phyloP scores from a whole-genome alignment of 2,888 invertebrate genomes.

The Dynastes grantii region DNA sequence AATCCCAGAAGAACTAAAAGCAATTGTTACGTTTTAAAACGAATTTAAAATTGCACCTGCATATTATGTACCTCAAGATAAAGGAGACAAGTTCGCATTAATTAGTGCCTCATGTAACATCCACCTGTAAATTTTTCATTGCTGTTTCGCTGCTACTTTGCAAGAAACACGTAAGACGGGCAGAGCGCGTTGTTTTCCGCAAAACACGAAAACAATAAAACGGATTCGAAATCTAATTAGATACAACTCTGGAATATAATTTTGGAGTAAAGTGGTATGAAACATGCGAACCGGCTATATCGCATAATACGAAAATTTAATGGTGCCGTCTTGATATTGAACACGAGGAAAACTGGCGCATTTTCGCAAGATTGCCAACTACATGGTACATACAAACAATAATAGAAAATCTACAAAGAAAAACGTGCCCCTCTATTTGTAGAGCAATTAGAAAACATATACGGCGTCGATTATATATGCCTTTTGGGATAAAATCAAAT shows the following conservation, averaged over 20 bases:
- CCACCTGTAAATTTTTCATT: background rate
- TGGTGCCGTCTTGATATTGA: conserved; percentile 30
- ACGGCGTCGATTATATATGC: background rate
- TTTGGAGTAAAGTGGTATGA: conserved; percentile 36
- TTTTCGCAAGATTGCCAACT: conserved; percentile 27
- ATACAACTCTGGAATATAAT: conserved; percentile 37
- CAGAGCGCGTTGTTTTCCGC: conserved; percentile 10
- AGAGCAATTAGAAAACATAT: conserved; percentile 6
- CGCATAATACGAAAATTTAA: conserved; percentile 32
- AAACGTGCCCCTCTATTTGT: background rate
- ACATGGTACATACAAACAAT: conserved; percentile 2
- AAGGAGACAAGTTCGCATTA: conserved; percentile 1
- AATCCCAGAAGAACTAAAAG: no score
- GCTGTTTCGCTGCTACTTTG: background rate
- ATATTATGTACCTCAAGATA: background rate
- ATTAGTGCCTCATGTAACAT: background rate
- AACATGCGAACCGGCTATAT: conserved; percentile 41
- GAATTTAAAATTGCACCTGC: background rate
- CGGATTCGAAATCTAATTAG: conserved; percentile 42
- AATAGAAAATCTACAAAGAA: background rate
- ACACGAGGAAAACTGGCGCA: conserved; percentile 21
- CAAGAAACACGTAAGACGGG: conserved; percentile 23
- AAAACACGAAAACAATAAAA: conserved; percentile 42
- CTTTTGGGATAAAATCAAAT: background rate
- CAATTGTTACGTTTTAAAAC: no score